These are phyloP conservation scores for Araneus ventricosus DNA, from an alignment of 1,140 invertebrate species.

Conservation along the genomic window DNA sequence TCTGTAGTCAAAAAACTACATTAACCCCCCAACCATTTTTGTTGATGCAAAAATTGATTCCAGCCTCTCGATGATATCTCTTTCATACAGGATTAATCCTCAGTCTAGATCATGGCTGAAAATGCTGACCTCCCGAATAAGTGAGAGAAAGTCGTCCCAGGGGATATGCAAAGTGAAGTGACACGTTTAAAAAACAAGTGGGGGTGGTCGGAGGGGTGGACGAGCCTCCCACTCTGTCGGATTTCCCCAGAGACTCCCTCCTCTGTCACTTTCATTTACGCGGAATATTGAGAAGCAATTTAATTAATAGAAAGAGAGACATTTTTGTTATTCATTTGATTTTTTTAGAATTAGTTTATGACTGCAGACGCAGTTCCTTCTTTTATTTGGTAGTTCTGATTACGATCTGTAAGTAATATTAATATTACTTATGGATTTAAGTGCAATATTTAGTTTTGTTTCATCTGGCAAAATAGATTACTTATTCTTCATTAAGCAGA, in stretches of 20 bases:
- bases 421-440: too few species aligned
- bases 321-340: background rate
- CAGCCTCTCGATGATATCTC: background rate
- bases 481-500: too few species aligned
- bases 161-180: conserved; percentile 40
- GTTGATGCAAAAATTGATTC: too few species aligned
- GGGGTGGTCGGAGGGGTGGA: background rate
- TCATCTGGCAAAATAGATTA: too few species aligned
- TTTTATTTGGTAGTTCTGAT: background rate
- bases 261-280: conserved; percentile 16
- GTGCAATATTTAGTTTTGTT: too few species aligned
- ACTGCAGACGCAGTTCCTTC: background rate
- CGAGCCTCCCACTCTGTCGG: background rate
- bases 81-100: background rate
- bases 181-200: background rate
- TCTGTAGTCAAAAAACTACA: too few species aligned
- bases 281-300: conserved; percentile 24
- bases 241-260: background rate
- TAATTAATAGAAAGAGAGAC: conserved; percentile 52
- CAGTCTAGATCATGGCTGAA: background rate
- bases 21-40: too few species aligned
- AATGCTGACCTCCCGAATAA: background rate
- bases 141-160: background rate
- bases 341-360: background rate
- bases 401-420: background rate